A percentile compares a stretch with the other conserved stretches of the same genome.
These are phyloP conservation scores for Acanthurus leucopareius DNA, from an alignment of 2,797 vertebrate species.

Conservation along the genomic window DNA sequence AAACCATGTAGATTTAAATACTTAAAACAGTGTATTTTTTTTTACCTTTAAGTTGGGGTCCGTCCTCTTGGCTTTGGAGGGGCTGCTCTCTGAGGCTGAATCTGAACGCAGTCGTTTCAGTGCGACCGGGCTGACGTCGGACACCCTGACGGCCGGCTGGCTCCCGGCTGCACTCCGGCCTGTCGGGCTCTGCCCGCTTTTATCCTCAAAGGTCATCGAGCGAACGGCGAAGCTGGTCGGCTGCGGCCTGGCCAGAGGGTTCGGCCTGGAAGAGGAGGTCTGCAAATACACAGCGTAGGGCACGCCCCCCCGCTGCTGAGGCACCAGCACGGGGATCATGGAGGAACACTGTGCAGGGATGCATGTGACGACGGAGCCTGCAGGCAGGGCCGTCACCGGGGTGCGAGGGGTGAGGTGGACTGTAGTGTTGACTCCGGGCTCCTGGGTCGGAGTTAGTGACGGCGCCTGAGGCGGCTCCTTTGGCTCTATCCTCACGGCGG, in stretches of 20 bases:
- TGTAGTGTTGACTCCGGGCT: conserved; percentile 59
- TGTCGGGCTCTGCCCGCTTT: conserved; percentile 57
- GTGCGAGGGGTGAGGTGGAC: conserved; percentile 56
- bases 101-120: conserved; percentile 84
- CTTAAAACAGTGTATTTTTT: no score
- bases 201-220: conserved; percentile 87
- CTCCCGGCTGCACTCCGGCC: conserved; percentile 2
- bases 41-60: conserved; percentile 75
- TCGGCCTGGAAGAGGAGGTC: conserved; percentile 83
- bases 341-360: conserved; percentile 82
- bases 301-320: conserved; percentile 82
- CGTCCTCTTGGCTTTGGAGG: conserved; percentile 75
- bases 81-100: conserved; percentile 67
- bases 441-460: conserved; percentile 50
- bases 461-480: conserved; percentile 44
- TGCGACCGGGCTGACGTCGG: conserved; percentile 59
- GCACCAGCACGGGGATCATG: conserved; percentile 88
- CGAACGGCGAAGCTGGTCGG: conserved; percentile 88
- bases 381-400: conserved; percentile 70
- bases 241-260: conserved; percentile 77
- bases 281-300: conserved; percentile 91
- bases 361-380: conserved; percentile 59
- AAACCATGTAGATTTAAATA: no score
- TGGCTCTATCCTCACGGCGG: conserved; percentile 41
- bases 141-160: conserved; percentile 2